Evolutionary conservation across 2,797 vertebrate species (phyloP).

Genomic region (Orientallactaga sibirica): DNA sequence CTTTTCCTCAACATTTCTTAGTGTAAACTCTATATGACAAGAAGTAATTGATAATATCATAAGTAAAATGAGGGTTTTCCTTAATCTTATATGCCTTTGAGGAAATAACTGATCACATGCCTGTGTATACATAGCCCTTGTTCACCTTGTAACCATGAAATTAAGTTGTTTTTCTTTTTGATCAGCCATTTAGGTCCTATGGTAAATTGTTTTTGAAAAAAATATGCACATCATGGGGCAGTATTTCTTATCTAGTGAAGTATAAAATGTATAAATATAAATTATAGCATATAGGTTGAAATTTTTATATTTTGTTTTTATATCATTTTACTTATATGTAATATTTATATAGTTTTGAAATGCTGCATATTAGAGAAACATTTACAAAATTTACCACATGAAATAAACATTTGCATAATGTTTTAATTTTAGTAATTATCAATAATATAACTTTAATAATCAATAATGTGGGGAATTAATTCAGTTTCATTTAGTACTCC

Average conservation of each 20-base stretch:
- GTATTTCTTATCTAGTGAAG: not conserved
- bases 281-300: not conserved
- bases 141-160: slow-evolving; percentile 58
- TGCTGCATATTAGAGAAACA: not conserved
- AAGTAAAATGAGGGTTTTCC: slow-evolving; percentile 42
- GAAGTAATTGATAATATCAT: slow-evolving; percentile 58
- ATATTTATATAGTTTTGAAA: slow-evolving; percentile 14
- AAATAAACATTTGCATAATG: not conserved
- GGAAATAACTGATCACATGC: slow-evolving; percentile 42
- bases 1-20: not conserved
- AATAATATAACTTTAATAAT: not conserved
- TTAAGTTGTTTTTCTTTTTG: slow-evolving; percentile 64
- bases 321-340: not conserved
- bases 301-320: slow-evolving; percentile 25
- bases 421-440: not conserved
- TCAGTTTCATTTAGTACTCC: slow-evolving; percentile 7
- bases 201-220: slow-evolving; percentile 42
- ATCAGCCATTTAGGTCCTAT: not conserved
- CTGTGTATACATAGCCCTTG: not conserved
- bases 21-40: slow-evolving; percentile 9
- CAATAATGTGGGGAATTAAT: not conserved
- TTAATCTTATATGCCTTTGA: slow-evolving; percentile 67
- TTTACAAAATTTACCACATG: not conserved
- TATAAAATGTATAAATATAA: not conserved
- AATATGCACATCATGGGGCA: not conserved